Base-by-base conservation (phyloP, 37 sponge, comb jelly and placozoan species). In the Petrosia ficiformis region DNA sequence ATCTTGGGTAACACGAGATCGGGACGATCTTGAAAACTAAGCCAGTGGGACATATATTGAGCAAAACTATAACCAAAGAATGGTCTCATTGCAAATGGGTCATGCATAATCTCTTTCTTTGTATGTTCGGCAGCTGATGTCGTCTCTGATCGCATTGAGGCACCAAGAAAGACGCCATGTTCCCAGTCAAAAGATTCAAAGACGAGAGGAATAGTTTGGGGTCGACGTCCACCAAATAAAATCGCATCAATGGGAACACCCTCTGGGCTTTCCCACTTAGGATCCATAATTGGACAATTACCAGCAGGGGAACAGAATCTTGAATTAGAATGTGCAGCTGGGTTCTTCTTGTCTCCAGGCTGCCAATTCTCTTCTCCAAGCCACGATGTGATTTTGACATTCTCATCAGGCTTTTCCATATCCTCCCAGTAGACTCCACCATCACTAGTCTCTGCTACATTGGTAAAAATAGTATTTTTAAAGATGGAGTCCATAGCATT, bases 231-330 rank as follows among this genome's bases (percentile, higher is more conserved):
- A 29, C 99, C 99, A 82, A 98, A 98, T 33, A 98, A 61, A 68
- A 98, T 95, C 64, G 96, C 99, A 80, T 90, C 94, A 71, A 98
- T 98, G 71, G 99, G 99, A 41, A 98, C 99, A 10, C 99, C 99
- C 37, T 79, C 71, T 33, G 96, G 82, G 37, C 81, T 82, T 76
- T 98, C 96, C 96, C 96, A 98, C 29, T 77, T 43, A n/a, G 88
- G 80, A 77, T 98, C 99, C 38, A 95, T 69, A 22, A 76, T 67
- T 2, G 92, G 88, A 44, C 91, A 95, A 67, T 98, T 89, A 22
- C 22, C 40, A 4, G 81, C 77, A 0, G 99, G 99, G 42, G 84
- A 68, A 58, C 99, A 98, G 92, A 98, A 98, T 6, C 99, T 77
- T 2, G 99, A 79, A 69, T 98, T 98, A 41, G 95, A 85, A 67